These are phyloP conservation scores for Ctenopoma kingsleyae DNA, from an alignment of 2,797 vertebrate genomes.

Conservation along the genomic window DNA sequence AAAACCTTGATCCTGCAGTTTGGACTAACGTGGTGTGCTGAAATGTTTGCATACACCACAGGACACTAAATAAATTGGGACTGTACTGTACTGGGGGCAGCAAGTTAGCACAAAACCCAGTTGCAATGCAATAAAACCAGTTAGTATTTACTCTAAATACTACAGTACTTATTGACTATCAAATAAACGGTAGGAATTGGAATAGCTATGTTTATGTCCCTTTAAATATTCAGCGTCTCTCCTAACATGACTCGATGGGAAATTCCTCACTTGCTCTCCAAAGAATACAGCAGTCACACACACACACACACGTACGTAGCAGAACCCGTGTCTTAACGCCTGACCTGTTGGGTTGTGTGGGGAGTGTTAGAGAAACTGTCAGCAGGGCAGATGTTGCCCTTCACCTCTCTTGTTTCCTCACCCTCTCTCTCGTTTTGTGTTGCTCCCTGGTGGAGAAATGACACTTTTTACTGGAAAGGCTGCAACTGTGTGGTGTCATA, in stretches of 20 bases:
- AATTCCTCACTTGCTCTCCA: slow-evolving; percentile 30
- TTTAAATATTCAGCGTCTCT: slow-evolving; percentile 12
- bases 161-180: not conserved
- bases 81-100: not conserved
- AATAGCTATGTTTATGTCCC: not conserved
- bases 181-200: not conserved
- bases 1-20: slow-evolving; percentile 16
- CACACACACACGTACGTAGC: not conserved
- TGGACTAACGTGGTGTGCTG: not conserved
- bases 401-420: not conserved
- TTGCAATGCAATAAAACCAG: not conserved
- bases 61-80: not conserved
- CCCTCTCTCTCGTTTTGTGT: slow-evolving; percentile 4
- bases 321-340: slow-evolving; percentile 37
- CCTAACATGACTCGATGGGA: slow-evolving; percentile 8
- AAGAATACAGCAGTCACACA: not conserved
- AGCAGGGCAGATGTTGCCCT: slow-evolving; percentile 27
- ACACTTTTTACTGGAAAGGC: slow-evolving; percentile 61
- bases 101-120: not conserved
- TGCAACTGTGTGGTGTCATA: slow-evolving; percentile 20
- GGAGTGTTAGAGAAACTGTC: slow-evolving; percentile 12
- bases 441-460: slow-evolving; percentile 25
- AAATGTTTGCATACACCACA: not conserved
- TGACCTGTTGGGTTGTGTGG: slow-evolving; percentile 22
- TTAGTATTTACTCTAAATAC: not conserved